Conservation (phyloP, 2,888 invertebrate species). For the Amphiduros pacificus region DNA sequence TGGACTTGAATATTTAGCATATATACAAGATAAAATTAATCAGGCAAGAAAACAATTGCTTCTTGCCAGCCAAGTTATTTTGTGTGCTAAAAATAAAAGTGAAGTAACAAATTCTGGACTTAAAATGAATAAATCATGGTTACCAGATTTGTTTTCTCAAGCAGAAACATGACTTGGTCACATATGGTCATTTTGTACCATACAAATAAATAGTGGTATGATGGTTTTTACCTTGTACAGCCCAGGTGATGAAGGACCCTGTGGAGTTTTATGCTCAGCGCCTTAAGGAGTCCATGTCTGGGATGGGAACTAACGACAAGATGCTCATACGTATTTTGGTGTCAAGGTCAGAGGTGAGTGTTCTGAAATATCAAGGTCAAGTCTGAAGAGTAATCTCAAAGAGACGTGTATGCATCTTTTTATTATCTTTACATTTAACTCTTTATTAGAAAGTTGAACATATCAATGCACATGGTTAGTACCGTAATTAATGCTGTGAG, state of each 20-base stretch:
- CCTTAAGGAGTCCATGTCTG: constrained; percentile 18
- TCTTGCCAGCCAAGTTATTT: neutral
- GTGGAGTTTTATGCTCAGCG: constrained; percentile 24
- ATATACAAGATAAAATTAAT: neutral
- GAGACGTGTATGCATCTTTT: too few species aligned
- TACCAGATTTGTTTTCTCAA: neutral
- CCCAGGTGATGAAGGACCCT: constrained; percentile 18
- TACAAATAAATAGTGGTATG: neutral
- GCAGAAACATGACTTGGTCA: neutral
- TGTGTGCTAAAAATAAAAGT: neutral
- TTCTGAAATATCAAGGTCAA: neutral
- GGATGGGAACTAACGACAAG: constrained; percentile 31
- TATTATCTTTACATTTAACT: too few species aligned
- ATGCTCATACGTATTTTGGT: constrained; percentile 25
- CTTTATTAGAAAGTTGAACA: too few species aligned
- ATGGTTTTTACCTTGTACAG: constrained; percentile 10
- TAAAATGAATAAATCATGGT: neutral
- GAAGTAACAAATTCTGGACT: neutral
- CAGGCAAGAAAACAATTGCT: neutral
- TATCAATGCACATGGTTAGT: too few species aligned
- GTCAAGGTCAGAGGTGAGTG: constrained; percentile 23
- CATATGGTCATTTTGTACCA: neutral
- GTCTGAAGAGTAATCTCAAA: too few species aligned
- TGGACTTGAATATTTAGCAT: neutral
- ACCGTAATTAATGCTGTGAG: too few species aligned